Evolutionary conservation across 2,888 invertebrate genomes (phyloP), one percentile per base, ranked within the genome.

Genomic region (Eurytoma californica): DNA sequence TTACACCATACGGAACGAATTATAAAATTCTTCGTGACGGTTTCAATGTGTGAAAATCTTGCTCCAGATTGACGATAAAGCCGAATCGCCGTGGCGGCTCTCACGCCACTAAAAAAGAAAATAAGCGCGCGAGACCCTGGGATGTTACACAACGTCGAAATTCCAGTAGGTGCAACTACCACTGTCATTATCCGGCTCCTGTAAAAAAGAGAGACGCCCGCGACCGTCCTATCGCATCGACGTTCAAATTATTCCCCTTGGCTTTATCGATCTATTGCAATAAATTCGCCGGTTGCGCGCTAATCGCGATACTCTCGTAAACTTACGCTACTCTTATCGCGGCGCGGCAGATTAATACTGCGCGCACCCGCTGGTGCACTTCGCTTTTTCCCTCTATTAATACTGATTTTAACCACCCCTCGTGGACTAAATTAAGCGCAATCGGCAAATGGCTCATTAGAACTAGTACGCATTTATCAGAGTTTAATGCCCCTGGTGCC

Each of bases 321-420:
- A 77, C 77, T 72, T 55, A 74, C 67, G 68, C 74, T 60, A 24
- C 69, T 39, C 77, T 80, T 82, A 83, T 82, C 82, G 83, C 73
- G 80, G 78, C 78, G 77, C 78, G 77, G 76, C 74, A 77, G 72
- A 67, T 76, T 80, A 80, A 80, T 82, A 80, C 73, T 77, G 53
- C 9, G 13, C 39, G 28, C 53, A n/a, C 14, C 0, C 4, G 16
- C 57, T 77, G 39, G 39, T 39, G 39, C 39, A 39, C 39, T 80
- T 80, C 77, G 80, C 69, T 16, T 20, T 53, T 47, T 18, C 60
- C 18, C 51, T 60, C 4, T 57, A 30, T 28, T 57, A 12, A 18
- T 55, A n/a, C 13, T 14, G 18, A 28, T 20, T 47, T n/a, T 39
- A 16, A 58, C 18, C 55, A 18, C 39, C 57, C 51, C 16, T 76